Percentiles rank a stretch among this genome's conserved stretches.
Evolutionary conservation across 1,140 invertebrate genomes (phyloP).

Genomic region (Macrotrachela quadricornifera): DNA sequence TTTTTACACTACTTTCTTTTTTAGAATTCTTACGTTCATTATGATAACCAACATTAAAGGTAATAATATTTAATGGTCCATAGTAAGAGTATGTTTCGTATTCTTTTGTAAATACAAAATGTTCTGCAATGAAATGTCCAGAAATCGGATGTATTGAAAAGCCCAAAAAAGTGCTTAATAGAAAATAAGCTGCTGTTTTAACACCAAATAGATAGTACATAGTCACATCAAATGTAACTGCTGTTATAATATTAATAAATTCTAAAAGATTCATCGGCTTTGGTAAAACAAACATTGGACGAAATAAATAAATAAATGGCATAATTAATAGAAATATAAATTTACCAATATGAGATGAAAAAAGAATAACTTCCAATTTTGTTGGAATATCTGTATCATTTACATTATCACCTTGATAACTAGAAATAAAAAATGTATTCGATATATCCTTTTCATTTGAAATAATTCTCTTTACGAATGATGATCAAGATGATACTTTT

Average conservation of each 20-base stretch:
- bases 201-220: slow-evolving; percentile 59
- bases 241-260: slow-evolving; percentile 57
- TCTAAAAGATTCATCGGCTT: slow-evolving; percentile 59
- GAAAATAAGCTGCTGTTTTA: slow-evolving; percentile 53
- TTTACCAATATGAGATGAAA: slow-evolving; percentile 74
- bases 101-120: slow-evolving; percentile 93
- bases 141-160: slow-evolving; percentile 94
- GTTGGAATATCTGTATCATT: slow-evolving; percentile 90
- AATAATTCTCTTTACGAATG: slow-evolving; percentile 35
- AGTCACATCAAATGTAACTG: slow-evolving; percentile 57
- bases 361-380: slow-evolving; percentile 70
- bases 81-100: slow-evolving; percentile 98
- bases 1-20: no score
- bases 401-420: slow-evolving; percentile 80
- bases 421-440: slow-evolving; percentile 23
- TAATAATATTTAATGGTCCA: slow-evolving; percentile 82
- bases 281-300: slow-evolving; percentile 71
- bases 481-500: slow-evolving; percentile 93
- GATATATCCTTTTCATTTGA: slow-evolving; percentile 22
- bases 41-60: slow-evolving; percentile 77
- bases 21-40: slow-evolving; percentile 39
- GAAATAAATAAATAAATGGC: slow-evolving; percentile 79
- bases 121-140: slow-evolving; percentile 93
- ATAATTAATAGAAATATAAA: slow-evolving; percentile 79
- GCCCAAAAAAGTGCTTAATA: slow-evolving; percentile 63